phyloP scores from a whole-genome alignment of 2,113 vertebrate species.

The Gadus chalcogrammus region DNA sequence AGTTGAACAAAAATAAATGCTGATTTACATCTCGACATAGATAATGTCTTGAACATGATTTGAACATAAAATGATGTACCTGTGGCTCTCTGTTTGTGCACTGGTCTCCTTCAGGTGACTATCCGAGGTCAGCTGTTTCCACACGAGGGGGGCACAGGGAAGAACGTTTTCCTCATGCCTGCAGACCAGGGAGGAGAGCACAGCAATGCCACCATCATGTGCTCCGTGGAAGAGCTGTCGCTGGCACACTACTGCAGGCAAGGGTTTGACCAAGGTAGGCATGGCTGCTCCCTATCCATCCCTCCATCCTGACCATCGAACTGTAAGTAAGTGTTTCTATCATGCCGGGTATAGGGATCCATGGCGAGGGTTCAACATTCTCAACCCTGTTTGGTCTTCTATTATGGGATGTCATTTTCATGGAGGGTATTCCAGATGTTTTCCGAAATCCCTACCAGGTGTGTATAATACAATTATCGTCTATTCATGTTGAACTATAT shows the following conservation, averaged over 20 bases:
- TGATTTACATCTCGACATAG: no score
- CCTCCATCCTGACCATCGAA: background rate
- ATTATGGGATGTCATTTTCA: constrained; percentile 91
- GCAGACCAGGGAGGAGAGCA: constrained; percentile 35
- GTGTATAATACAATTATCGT: constrained; percentile 2
- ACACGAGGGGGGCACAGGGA: constrained; percentile 82
- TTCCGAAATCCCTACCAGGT: constrained; percentile 93
- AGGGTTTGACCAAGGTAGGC: constrained; percentile 89
- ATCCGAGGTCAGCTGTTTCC: constrained; percentile 91
- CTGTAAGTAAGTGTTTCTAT: background rate
- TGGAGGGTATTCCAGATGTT: constrained; percentile 83
- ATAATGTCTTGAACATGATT: background rate
- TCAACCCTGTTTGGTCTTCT: constrained; percentile 85
- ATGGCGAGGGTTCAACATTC: constrained; percentile 94
- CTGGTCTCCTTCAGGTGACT: constrained; percentile 76
- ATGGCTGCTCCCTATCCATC: background rate
- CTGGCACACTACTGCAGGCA: constrained; percentile 80
- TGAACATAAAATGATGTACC: background rate
- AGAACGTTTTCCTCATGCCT: constrained; percentile 85
- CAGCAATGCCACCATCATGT: constrained; percentile 74
- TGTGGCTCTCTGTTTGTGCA: background rate
- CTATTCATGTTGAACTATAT: no score
- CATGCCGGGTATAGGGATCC: constrained; percentile 78
- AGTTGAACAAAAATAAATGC: no score
- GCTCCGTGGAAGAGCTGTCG: constrained; percentile 91